Evolutionary conservation across 2,113 vertebrate species (phyloP).

Genomic region (Montifringilla adamsi): DNA sequence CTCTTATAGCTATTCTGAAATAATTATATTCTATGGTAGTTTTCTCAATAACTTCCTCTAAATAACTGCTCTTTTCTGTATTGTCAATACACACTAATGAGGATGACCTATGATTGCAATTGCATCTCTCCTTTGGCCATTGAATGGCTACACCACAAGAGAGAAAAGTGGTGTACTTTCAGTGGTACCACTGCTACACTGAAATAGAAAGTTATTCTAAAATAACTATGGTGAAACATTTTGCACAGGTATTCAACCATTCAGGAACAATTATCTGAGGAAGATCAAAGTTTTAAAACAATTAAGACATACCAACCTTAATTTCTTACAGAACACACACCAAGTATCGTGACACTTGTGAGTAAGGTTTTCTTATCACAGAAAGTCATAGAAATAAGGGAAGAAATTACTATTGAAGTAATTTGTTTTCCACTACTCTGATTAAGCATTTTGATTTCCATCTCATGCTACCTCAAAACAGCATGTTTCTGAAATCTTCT

Average conservation of each 20-base stretch:
- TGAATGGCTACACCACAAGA: background rate
- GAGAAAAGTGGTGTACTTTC: background rate
- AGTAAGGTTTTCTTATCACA: background rate
- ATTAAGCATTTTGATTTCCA: background rate
- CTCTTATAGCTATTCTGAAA: background rate
- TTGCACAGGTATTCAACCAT: background rate
- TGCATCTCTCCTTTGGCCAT: background rate
- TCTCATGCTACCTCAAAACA: background rate
- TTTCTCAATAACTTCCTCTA: background rate
- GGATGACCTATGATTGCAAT: background rate
- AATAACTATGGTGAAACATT: accelerated
- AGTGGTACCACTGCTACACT: background rate
- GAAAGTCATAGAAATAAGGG: background rate
- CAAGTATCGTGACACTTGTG: background rate
- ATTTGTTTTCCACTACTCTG: background rate
- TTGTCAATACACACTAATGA: background rate
- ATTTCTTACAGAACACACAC: background rate
- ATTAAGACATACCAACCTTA: background rate
- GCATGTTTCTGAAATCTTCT: background rate
- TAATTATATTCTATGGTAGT: background rate
- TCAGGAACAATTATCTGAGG: background rate
- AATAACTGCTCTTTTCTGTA: background rate
- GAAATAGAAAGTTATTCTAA: background rate
- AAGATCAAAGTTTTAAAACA: background rate
- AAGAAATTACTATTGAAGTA: background rate